These are phyloP conservation scores for Laticauda laticaudata DNA, from an alignment of 2,113 vertebrate species.

Conservation along the genomic window DNA sequence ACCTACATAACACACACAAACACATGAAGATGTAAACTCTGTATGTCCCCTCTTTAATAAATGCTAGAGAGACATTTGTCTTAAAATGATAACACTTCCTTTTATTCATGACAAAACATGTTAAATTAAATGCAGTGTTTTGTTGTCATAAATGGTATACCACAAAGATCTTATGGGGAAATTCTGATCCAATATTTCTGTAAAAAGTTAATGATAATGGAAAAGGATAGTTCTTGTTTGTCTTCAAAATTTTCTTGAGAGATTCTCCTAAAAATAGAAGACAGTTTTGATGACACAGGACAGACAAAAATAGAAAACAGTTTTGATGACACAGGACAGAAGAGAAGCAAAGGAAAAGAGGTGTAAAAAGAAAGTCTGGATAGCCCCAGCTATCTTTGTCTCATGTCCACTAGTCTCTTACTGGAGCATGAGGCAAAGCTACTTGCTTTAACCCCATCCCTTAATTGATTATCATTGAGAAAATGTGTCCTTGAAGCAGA, in stretches of 20 bases:
- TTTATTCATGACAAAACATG: neutral
- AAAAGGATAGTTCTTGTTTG: neutral
- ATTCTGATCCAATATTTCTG: neutral
- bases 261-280: neutral
- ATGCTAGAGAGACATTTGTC: constrained; percentile 38
- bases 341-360: neutral
- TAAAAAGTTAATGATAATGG: neutral
- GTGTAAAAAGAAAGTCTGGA: neutral
- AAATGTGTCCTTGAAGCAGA: neutral
- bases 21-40: neutral
- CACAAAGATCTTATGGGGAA: neutral
- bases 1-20: constrained; percentile 3
- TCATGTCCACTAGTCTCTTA: neutral
- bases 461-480: neutral
- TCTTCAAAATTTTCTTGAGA: neutral
- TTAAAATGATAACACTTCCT: neutral
- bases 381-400: neutral
- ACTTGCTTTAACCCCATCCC: neutral
- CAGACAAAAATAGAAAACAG: neutral
- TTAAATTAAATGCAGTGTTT: neutral
- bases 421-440: neutral
- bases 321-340: neutral
- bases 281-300: neutral
- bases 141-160: neutral
- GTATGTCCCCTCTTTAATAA: neutral